Evolutionary conservation across 2,113 vertebrate genomes (phyloP).

Genomic region (Neolamprologus hecqui): DNA sequence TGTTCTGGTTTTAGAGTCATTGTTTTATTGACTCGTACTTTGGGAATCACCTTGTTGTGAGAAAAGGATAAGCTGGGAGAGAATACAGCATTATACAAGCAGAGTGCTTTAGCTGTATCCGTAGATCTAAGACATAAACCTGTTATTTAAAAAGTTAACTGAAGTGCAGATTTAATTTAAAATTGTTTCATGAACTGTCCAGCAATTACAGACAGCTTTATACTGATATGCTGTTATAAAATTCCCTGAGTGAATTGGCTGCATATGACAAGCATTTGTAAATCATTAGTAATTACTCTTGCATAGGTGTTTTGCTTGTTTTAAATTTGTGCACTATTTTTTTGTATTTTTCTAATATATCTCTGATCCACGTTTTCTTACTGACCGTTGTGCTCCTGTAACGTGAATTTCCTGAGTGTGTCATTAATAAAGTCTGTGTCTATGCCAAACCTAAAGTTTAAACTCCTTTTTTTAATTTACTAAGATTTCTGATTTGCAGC

Average conservation of each 20-base stretch:
- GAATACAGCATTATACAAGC: no score
- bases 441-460: neutral
- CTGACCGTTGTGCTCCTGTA: neutral
- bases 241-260: neutral
- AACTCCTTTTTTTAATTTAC: neutral
- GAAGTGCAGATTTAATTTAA: neutral
- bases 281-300: neutral
- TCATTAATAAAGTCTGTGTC: neutral
- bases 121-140: neutral
- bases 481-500: neutral
- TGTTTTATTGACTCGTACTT: no score
- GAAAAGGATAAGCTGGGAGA: no score
- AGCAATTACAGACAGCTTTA: neutral
- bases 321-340: neutral
- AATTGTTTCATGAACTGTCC: neutral
- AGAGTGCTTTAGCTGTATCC: no score
- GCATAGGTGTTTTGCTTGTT: neutral
- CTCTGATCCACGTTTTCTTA: neutral
- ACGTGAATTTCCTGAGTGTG: neutral
- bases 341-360: neutral
- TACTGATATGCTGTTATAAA: neutral
- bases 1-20: no score
- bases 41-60: no score
- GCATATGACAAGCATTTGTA: neutral
- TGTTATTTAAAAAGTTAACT: neutral